Evolutionary conservation across 2,113 vertebrate genomes (phyloP), one percentile per base, ranked within the genome.

Genomic region (Monopterus albus): DNA sequence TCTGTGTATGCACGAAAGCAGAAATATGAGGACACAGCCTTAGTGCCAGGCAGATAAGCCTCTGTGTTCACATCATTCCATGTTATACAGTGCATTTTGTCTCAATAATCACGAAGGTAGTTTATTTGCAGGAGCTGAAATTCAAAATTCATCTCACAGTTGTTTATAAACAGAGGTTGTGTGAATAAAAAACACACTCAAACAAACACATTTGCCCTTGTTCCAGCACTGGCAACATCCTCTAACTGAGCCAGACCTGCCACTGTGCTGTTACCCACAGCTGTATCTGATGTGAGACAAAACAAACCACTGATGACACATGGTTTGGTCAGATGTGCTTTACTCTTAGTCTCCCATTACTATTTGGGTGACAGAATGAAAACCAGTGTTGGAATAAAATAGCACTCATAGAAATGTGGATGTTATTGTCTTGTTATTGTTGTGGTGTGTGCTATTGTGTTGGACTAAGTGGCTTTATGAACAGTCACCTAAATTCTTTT

Each of bases 151-250:
- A 51, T 23, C 31, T 21, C 29, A 17, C 52, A 49, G 12, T 46
- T 35, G 35, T 4, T 18, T 13, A 39, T 43, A 67, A 75, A 47
- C 53, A 29, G 40, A 57, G 31, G 23, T 59, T n/a, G 33, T 62
- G 47, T 60, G 49, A 78, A 40, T 35, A 26, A 25, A 47, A 50
- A 78, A 68, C 52, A 56, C 43, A 38, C 42, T 50, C 25, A 75
- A 53, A 78, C 65, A 67, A 71, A 78, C 45, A 65, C 50, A n/a
- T 72, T 69, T 69, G 67, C 76, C 58, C 67, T 82, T 79, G 63
- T 38, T 65, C 38, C 57, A 36, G 35, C 40, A 15, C 31, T 39
- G 26, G 33, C 53, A 69, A 49, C 47, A 46, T 50, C 35, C 21
- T 20, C 7, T 23, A 14, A 18, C 3, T 36, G 39, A 49, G 61